phyloP scores from a whole-genome alignment of 2,888 invertebrate species.

The Ypsolopha scabrella region DNA sequence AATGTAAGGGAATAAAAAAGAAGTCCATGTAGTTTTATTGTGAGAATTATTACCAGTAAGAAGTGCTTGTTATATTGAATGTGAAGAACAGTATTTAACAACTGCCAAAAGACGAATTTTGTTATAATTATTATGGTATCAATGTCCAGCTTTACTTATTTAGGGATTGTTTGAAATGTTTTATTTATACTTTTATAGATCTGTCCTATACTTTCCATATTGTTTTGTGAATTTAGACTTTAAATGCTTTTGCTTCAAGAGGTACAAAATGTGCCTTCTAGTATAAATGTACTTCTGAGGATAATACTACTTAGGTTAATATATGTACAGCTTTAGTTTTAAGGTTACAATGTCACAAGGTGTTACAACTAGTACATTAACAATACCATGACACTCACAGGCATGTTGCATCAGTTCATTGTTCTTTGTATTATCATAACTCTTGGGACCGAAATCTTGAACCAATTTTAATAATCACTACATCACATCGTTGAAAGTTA shows the following conservation, averaged over 20 bases:
- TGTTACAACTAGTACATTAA: not conserved
- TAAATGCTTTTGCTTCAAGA: constrained; percentile 26
- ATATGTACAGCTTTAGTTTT: constrained; percentile 29
- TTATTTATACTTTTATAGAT: not conserved
- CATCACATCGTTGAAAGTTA: too few species aligned
- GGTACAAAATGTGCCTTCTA: constrained; percentile 63
- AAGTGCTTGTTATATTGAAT: not conserved
- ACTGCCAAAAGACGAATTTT: constrained; percentile 55
- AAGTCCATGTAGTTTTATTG: not conserved
- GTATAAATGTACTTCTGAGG: constrained; percentile 40
- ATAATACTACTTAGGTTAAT: constrained; percentile 43
- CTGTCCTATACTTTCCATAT: not conserved
- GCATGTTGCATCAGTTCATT: constrained; percentile 4
- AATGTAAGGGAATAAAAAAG: too few species aligned
- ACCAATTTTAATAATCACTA: too few species aligned
- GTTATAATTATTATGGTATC: constrained; percentile 23
- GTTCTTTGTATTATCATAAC: not conserved
- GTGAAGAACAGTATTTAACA: constrained; percentile 20
- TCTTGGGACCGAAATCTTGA: not conserved
- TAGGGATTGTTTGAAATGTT: not conserved
- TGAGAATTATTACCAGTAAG: not conserved
- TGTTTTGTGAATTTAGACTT: not conserved
- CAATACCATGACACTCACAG: too few species aligned
- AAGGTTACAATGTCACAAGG: not conserved
- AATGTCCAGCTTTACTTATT: constrained; percentile 36